Evolutionary conservation across 1,140 invertebrate species (phyloP), one percentile per base, ranked within the genome.

Genomic region (Pseudomyrmex cubaensis): DNA sequence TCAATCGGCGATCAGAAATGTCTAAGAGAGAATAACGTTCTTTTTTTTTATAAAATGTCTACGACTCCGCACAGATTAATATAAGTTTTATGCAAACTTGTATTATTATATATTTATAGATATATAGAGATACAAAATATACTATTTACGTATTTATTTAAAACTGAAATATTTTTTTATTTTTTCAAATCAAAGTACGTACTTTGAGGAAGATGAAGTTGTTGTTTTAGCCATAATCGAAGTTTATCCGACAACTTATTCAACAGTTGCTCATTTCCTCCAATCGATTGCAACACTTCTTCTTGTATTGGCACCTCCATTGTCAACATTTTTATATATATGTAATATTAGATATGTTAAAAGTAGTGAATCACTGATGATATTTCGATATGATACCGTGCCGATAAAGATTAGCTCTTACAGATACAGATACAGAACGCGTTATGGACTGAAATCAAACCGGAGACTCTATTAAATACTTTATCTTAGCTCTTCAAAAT

Each of bases 131-230:
- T 20, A 52, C 2, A 17, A 20, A 50, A 67, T 66, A 50, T 22
- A 10, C 8, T 63, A 9, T 44, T 0, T 44, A 25, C 35, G 35
- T 35, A 5, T 35, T 35, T 20, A 35, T 63, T 44, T 15, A 15
- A 63, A 25, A 10, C 7, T 35, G 15, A 1, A 2, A 35, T 64
- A n/a, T 17, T 57, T 0, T 20, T 20, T 59, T 10, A 12, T 35
- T 7, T 35, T 13, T 52, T 0, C 15, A 69, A 9, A 9, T 52
- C 13, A 25, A 67, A 67, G 52, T 69, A 13, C 20, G 22, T 15
- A 69, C 46, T 17, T 69, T 69, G 48, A 69, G 66, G 46, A 52
- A 69, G 66, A 22, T 69, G 46, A 13, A 25, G 3, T 69, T 52
- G 66, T 7, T 69, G 46, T 22, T 69, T 22, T 20, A 69, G 4